Evolutionary conservation across 2,113 vertebrate species (phyloP), one percentile per base, ranked within the genome.

Genomic region (Circaetus gallicus): DNA sequence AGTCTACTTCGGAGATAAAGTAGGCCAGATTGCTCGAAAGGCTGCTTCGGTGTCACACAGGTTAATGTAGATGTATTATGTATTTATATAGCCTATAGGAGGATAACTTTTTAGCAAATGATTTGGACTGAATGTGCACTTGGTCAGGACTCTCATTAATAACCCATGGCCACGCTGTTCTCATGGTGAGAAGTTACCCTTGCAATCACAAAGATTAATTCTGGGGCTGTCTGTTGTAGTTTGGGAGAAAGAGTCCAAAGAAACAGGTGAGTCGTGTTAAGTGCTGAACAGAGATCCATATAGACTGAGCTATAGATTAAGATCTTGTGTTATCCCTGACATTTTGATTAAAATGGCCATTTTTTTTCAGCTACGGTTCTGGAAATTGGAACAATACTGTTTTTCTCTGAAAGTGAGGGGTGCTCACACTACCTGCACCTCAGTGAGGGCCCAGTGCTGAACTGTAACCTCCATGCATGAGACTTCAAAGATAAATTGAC

Each of bases 11-110:
- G 74, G 93, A 96, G 93, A 96, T 97, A 95, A 98, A 97, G 86
- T 90, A 95, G 91, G 58, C 88, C 95, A 91, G 95, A 88, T 96
- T 76, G 74, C 94, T 95, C 79, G 29, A 93, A 97, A 96, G 95
- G 92, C 95, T 95, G 88, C 63, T 86, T 91, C 29, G 38, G 91
- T 97, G 97, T 96, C 96, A 94, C 70, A 62, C 79, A 84, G 97
- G 97, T 98, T 97, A 97, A 97, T 98, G 95, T 71, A 89, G 94
- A 93, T 97, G 55, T 96, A 97, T 97, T 96, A 94, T 71, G 86
- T 96, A 95, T 97, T 97, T 96, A 96, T 94, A 82, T 92, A 96
- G 95, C 90, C 92, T 95, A 95, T 97, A 95, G 88, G 91, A 95
- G 81, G 83, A 89, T 96, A 96, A 97, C 87, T 91, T 95, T 93